Percentiles rank a stretch among this genome's conserved stretches.
These are phyloP conservation scores for Erythrocercus mccallii DNA, from an alignment of 2,113 vertebrate genomes.

Conservation along the genomic window DNA sequence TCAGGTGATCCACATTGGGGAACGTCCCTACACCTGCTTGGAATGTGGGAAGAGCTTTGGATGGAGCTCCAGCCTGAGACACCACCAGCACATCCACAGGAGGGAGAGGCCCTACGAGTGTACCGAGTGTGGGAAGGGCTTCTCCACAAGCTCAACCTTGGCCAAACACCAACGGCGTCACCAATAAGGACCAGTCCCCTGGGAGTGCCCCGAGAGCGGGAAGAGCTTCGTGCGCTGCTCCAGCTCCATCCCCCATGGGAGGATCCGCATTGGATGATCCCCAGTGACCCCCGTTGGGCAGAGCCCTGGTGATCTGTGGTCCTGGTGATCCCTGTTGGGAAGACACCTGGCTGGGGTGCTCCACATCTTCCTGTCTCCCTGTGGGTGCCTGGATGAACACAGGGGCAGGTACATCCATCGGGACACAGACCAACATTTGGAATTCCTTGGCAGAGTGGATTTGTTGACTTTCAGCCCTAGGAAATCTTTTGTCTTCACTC, in stretches of 20 bases:
- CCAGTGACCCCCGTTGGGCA: neutral
- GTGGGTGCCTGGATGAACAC: fast-evolving
- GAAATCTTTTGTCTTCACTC: neutral
- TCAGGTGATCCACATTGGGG: too few relatives aligned
- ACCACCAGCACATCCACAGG: too few relatives aligned
- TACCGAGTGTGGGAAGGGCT: too few relatives aligned
- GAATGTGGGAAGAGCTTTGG: too few relatives aligned
- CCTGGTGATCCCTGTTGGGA: neutral
- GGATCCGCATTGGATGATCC: neutral
- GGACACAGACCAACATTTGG: fast-evolving
- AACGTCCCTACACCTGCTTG: too few relatives aligned
- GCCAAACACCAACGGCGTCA: neutral
- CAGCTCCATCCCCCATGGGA: neutral
- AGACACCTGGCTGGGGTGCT: neutral
- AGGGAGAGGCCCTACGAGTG: too few relatives aligned
- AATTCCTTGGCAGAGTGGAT: neutral
- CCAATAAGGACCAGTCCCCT: neutral
- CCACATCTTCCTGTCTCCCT: neutral
- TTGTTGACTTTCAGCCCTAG: neutral
- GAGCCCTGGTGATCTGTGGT: neutral
- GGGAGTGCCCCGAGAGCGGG: neutral
- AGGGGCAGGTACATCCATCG: neutral
- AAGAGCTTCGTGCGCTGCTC: neutral
- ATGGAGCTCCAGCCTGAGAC: too few relatives aligned
- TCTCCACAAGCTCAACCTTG: too few relatives aligned